phyloP scores from a whole-genome alignment of 2,113 vertebrate species.

The Erythrolamprus reginae region DNA sequence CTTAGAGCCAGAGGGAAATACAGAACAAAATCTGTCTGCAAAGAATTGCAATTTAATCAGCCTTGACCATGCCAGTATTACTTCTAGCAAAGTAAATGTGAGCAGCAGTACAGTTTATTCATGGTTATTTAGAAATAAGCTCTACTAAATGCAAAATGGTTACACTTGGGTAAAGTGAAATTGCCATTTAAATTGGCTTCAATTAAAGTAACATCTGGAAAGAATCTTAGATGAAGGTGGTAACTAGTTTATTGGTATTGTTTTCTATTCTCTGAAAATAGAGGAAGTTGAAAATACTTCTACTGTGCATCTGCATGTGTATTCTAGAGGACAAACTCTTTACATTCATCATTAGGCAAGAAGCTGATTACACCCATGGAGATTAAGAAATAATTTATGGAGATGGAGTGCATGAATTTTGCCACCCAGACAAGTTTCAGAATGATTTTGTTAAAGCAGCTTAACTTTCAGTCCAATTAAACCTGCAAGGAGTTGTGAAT shows the following conservation, averaged over 20 bases:
- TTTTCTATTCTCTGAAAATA: not conserved
- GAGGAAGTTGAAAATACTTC: not conserved
- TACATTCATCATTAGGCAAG: not conserved
- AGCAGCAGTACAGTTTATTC: not conserved
- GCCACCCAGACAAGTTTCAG: not conserved
- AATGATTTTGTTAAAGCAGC: not conserved
- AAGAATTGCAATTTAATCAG: not conserved
- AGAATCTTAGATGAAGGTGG: constrained; percentile 14
- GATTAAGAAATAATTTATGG: not conserved
- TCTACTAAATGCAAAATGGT: too few relatives aligned
- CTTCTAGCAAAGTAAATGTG: not conserved
- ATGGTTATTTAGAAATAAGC: not conserved
- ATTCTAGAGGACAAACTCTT: not conserved
- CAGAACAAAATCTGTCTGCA: not conserved
- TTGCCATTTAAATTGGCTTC: not conserved
- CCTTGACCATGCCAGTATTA: not conserved
- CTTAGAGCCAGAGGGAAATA: constrained; percentile 38
- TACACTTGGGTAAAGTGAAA: not conserved
- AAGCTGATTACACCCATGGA: not conserved
- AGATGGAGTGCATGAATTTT: not conserved
- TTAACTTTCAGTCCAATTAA: not conserved
- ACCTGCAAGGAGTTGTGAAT: not conserved
- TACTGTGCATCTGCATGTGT: not conserved
- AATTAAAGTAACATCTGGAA: not conserved
- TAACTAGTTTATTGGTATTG: constrained; percentile 37